A percentile compares a stretch with the other conserved stretches of the same genome.
Evolutionary conservation across 23 tunicate species (phyloP).

Genomic region (Styela clava): DNA sequence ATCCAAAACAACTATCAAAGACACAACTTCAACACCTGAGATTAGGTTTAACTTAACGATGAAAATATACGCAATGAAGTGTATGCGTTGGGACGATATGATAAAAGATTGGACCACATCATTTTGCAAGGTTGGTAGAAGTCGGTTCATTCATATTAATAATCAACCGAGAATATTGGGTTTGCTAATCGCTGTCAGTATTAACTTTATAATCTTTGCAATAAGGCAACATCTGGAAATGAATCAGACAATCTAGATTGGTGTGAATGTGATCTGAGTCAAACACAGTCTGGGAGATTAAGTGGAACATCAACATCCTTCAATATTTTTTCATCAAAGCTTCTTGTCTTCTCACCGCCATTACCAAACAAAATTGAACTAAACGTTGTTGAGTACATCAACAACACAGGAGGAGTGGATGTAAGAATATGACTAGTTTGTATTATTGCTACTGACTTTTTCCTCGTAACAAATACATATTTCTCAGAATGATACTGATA

Average conservation of each 20-base stretch:
- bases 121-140: too few relatives aligned
- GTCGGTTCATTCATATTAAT: too few relatives aligned
- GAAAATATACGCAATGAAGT: background rate
- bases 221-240: background rate
- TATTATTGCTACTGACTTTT: too few relatives aligned
- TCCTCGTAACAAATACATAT: too few relatives aligned
- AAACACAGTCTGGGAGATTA: background rate
- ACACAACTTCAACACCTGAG: too few relatives aligned
- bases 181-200: too few relatives aligned
- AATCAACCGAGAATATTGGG: too few relatives aligned
- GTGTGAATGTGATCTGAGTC: background rate
- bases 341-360: background rate
- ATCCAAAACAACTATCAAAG: too few relatives aligned
- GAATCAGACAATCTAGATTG: background rate
- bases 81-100: background rate
- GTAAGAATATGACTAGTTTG: too few relatives aligned
- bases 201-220: too few relatives aligned
- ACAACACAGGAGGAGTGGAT: background rate
- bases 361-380: background rate
- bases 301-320: background rate
- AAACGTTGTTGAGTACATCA: background rate
- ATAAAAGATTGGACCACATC: background rate
- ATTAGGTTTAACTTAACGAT: background rate
- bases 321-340: background rate
- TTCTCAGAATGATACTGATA: too few relatives aligned